Evolutionary conservation across 2,797 vertebrate genomes (phyloP).

Genomic region (Sebastes iracundus): DNA sequence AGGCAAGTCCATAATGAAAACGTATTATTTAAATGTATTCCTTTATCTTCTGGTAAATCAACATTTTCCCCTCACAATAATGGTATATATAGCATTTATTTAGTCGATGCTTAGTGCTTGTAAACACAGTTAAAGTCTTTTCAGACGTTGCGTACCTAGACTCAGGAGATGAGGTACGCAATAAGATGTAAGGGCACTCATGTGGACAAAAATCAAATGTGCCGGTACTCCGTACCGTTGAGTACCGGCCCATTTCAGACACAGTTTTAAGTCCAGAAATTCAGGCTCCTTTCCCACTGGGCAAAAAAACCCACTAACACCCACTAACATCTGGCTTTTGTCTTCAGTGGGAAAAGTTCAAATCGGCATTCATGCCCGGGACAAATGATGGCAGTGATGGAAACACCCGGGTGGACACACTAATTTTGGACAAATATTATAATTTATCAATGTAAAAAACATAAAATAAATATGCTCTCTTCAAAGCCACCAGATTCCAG

Average conservation of each 20-base stretch:
- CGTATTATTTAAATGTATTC: no score
- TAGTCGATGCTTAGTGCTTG: no score
- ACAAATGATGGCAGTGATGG: neutral
- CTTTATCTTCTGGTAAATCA: no score
- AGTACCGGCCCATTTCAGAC: no score
- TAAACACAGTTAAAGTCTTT: no score
- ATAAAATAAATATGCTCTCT: neutral
- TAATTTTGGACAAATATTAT: neutral
- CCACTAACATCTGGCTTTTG: neutral
- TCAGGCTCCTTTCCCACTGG: neutral
- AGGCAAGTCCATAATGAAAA: no score
- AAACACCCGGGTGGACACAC: neutral
- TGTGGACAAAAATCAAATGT: no score
- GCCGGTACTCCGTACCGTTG: no score
- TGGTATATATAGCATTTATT: neutral
- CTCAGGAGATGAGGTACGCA: accelerated
- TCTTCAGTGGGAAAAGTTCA: neutral
- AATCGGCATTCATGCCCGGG: no score
- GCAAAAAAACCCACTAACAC: neutral
- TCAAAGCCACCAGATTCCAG: neutral
- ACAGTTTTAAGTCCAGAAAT: neutral
- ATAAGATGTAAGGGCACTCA: no score
- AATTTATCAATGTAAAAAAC: neutral
- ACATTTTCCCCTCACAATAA: no score
- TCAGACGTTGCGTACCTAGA: no score